Evolutionary conservation across 2,797 vertebrate genomes (phyloP), one percentile per base, ranked within the genome.

Genomic region (Micropoecilia bifurca): DNA sequence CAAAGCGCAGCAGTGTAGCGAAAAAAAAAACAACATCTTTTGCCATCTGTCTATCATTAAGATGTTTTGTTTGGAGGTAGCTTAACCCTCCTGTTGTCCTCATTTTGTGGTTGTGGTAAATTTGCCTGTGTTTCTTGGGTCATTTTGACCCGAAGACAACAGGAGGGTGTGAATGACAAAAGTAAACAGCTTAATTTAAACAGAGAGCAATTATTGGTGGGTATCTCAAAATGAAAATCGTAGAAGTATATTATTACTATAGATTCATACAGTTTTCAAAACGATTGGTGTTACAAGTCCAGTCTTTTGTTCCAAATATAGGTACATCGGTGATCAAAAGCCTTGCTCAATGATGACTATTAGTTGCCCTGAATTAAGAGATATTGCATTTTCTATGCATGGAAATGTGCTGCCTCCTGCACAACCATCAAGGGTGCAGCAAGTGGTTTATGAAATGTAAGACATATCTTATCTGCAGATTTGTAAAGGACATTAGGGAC

Each of bases 11-110:
- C 71, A 73, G 86, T 78, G 81, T 66, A 85, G 88, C 76, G 30
- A 80, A 80, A 73, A 83, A 74, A 25, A 25, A 48, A 48, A 25
- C 6, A 3, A 25, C 22, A 80, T 81, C 53, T 53, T 81, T 84
- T 90, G 84, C 87, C 88, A 93, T 94, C 90, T 93, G 93, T 89
- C 92, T 88, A 82, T 95, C 93, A 93, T 93, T 91, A 88, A 85
- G 81, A 80, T 75, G 75, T 78, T 74, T 72, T 88, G 79, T 86
- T 83, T 84, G 80, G 59, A 81, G 81, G 83, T 75, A 55, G 80
- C 43, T 18, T 28, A 71, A 28, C n/a, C n/a, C n/a, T n/a, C n/a
- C n/a, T n/a, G n/a, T n/a, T n/a, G n/a, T n/a, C n/a, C n/a, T n/a
- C n/a, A n/a, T n/a, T n/a, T n/a, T n/a, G n/a, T n/a, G n/a, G n/a